These are phyloP conservation scores for Geopemphigus sp. DNA, from an alignment of 1,140 invertebrate genomes.

Conservation along the genomic window DNA sequence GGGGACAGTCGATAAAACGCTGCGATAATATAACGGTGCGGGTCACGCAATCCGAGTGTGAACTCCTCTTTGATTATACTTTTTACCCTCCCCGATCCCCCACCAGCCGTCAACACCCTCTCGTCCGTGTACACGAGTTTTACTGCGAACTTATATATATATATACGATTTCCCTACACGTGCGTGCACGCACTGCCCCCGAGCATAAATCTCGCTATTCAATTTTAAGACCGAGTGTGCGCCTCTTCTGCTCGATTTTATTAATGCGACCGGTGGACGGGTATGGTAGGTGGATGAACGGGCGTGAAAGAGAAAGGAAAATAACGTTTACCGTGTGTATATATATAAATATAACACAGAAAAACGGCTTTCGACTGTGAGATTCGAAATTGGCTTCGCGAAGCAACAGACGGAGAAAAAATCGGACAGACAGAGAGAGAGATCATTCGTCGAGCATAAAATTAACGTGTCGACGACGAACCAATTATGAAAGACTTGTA, in stretches of 20 bases:
- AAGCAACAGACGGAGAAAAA: neutral
- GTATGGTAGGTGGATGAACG: no score
- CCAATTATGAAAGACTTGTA: neutral
- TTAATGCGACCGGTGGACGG: no score
- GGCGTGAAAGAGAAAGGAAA: no score
- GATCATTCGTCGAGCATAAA: neutral
- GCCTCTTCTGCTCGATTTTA: no score
- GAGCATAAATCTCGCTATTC: constrained; percentile 23
- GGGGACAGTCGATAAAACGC: constrained; percentile 48
- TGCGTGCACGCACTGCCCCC: neutral
- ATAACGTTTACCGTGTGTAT: no score
- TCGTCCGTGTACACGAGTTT: neutral
- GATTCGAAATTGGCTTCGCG: no score
- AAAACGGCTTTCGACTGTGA: no score
- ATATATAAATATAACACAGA: no score
- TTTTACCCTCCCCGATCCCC: constrained; percentile 1
- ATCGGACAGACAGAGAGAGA: neutral
- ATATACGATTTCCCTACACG: neutral
- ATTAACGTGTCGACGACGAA: neutral
- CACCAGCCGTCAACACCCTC: no score
- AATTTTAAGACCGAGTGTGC: neutral
- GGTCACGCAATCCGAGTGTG: constrained; percentile 45
- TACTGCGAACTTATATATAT: constrained; percentile 4
- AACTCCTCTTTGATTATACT: constrained; percentile 48
- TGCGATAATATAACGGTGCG: constrained; percentile 33